Base-by-base conservation (phyloP, 1,140 invertebrate genomes). In the Anastatus disparis region DNA sequence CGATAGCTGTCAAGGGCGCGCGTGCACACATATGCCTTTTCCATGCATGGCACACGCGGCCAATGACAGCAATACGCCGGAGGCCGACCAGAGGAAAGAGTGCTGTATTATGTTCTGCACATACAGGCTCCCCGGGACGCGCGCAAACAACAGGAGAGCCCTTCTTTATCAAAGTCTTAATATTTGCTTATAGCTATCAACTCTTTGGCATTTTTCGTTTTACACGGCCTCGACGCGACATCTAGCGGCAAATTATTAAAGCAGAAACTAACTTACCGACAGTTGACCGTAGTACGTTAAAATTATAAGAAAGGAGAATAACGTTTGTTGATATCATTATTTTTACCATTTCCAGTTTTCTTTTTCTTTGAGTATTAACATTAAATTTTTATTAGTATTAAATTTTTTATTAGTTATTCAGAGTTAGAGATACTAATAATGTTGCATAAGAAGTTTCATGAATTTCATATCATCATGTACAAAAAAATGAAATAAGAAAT, bases 1-100 rank as follows among this genome's bases (percentile, higher is more conserved):
- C 40, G 61, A 56, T 71, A 56, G 69, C 62, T 65, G 69, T 71
- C 69, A 71, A 71, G 69, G 69, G 69, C 62, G 53, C 62, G 61
- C 20, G 69, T 48, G 53, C 38, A 59, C 68, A 70, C 17, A 63
- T 29, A 71, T 27, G 55, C 10, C 7, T 40, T n/a, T n/a, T n/a
- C 31, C 61, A 31, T 13, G 52, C 22, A 44, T 38, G 29, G 31
- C 63, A 31, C 63, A 52, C 46, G 56, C 68, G 68, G 59, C 59
- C 68, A 70, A 62, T 63, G 68, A 70, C 59, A 70, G 68, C 24
- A n/a, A n/a, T n/a, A 20, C 40, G 38, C 12, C 52, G 50, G 64
- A 56, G 27, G 53, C 27, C 53, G 63, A 3, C 13, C 2, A 40
- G 31, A n/a, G n/a, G 48, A n/a, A n/a, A 55, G 64, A 46, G 40